Base-by-base conservation (phyloP, 2,113 vertebrate genomes). In the Carlito syrichta region DNA sequence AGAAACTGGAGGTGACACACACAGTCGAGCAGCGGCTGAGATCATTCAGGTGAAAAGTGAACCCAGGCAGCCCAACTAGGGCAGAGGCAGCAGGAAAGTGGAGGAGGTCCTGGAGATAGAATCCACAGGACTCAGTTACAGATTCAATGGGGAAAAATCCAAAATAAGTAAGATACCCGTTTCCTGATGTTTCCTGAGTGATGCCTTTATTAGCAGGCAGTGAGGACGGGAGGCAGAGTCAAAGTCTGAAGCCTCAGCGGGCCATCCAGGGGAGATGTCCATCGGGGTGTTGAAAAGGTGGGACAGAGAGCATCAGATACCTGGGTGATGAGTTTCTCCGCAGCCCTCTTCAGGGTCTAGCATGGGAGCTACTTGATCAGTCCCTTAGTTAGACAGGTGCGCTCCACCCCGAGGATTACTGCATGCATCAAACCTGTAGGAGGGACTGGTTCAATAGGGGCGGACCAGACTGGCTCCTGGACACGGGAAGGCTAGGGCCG, bases 11-110 rank as follows among this genome's bases (percentile, higher is more conserved):
- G 38, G 81, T 92, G 54, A 8, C 54, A 45, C 6, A 48, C 3
- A 56, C 11, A 92, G 63, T 32, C 38, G 84, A 20, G 22, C 86
- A 56, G 79, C 62, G 63, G 11, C 32, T 73, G 43, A 87, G 43
- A 81, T 96, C 56, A 96, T 71, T 38, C 52, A 58, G 45, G 38
- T 76, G 79, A 94, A 89, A 71, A 8, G 78, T 77, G 71, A 89
- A 32, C 23, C 17, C 45, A 77, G 38, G 52, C 85, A 50, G 35
- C 25, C 35, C 19, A 78, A 48, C 32, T 62, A 78, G 69, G 66
- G 40, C n/a, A 66, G 20, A 25, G 68, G 8, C 11, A n/a, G 73
- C 22, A 87, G 76, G 25, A 89, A 76, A 84, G 45, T 45, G 17
- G 62, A 58, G 17, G 7, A n/a, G 13, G 23, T 73, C 43, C n/a